Evolutionary conservation across 2,888 invertebrate species (phyloP), one percentile per base, ranked within the genome.

Genomic region (Periphyllus acericola): DNA sequence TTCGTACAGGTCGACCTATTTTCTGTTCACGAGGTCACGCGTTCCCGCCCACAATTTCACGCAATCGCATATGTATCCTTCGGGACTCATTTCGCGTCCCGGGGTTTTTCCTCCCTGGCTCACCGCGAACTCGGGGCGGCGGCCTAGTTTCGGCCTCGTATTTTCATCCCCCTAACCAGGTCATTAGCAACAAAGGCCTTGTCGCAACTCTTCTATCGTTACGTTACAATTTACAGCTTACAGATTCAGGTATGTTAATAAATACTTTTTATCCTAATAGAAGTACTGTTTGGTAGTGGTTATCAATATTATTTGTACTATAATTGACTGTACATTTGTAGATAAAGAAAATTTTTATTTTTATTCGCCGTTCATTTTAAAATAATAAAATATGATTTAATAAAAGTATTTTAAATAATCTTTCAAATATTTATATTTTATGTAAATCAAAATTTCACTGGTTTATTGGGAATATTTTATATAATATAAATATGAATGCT

Each of bases 111-210:
- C 79, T 87, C 81, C 80, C 87, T 60, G 80, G 87, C 72, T 29
- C 36, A 40, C 29, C 9, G 36, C 68, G 40, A 19, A 29, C 60
- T 75, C 60, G 34, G 78, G 32, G 60, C 29, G 60, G 80, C 72
- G 87, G 80, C 87, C 87, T 87, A 87, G 40, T 80, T 87, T 87
- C n/a, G 74, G 40, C n/a, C 29, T 81, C 80, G 66, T 81, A 46
- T 80, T 72, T 81, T 81, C 87, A 87, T 87, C 87, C 87, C 86
- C 32, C 46, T 74, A 72, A 87, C 74, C 87, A 72, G 87, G 87
- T 87, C 87, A 87, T 75, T 87, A 87, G 87, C 74, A 74, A 74
- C 81, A 80, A 87, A 87, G 72, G 66, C 60, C 74, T 87, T 81
- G 87, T 81, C 74, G 87, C 32, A 80, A 81, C 80, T 81, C 87